Conservation (phyloP, 2,797 vertebrate genomes). For the Vireo griseus region DNA sequence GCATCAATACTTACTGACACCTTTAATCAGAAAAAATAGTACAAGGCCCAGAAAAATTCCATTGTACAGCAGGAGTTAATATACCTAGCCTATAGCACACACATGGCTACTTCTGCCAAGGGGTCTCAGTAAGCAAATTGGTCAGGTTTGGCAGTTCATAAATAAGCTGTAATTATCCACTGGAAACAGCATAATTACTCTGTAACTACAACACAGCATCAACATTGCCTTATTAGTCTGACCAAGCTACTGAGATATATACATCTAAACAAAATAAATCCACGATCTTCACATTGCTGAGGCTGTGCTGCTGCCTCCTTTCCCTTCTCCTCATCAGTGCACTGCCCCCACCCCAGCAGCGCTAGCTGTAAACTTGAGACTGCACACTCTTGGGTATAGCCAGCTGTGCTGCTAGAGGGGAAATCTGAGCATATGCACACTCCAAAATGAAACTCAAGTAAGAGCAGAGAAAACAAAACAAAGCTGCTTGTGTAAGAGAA, state of each 20-base stretch:
- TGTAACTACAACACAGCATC: neutral
- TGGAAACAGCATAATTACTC: neutral
- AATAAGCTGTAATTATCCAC: constrained; percentile 2
- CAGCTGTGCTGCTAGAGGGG: neutral
- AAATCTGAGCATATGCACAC: neutral
- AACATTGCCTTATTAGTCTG: neutral
- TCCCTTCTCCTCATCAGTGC: neutral
- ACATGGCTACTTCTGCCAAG: neutral
- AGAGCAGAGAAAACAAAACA: constrained; percentile 29
- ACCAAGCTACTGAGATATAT: neutral
- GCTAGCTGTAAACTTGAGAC: neutral
- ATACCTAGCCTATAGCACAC: neutral
- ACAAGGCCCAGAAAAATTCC: neutral
- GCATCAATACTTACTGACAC: neutral
- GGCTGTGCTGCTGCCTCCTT: neutral
- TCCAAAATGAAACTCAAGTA: constrained; percentile 4
- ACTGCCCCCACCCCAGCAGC: neutral
- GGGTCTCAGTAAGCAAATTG: neutral
- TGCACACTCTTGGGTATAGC: neutral
- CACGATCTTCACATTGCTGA: neutral
- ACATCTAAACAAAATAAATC: neutral
- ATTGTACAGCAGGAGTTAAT: neutral
- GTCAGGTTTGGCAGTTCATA: neutral
- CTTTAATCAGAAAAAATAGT: neutral
- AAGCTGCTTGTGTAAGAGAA: constrained; percentile 16